Evolutionary conservation across 2,888 invertebrate genomes (phyloP), one percentile per base, ranked within the genome.

Genomic region (Caenorhabditis imperialis): DNA sequence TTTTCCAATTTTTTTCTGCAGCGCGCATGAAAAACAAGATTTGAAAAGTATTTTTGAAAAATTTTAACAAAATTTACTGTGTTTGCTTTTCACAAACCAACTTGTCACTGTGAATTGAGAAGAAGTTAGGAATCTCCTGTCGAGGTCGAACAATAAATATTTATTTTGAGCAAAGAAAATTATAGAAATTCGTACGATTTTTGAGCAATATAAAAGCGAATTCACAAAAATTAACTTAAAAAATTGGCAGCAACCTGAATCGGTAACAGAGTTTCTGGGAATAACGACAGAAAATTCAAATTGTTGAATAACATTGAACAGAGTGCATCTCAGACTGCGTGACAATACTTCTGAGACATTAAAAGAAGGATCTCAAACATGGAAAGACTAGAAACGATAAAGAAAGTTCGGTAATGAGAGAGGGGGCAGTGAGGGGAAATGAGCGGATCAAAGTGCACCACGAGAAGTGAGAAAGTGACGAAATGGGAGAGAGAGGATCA

Each of bases 241-340:
- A 53, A 44, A 54, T 63, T 54, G 63, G 38, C 40, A 65, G 40
- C 16, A 58, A 69, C 67, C 67, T 69, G 67, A 69, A 58, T 69
- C 58, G 67, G 53, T 69, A 69, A 69, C 67, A 69, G 67, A 69
- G 51, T 57, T 65, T 55, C 55, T 65, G 58, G 58, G 53, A 58
- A 53, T 57, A 65, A 42, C 22, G 45, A 53, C 57, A 69, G 67
- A 69, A 69, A 67, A 55, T 44, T 45, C 33, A 16, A 37, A 23
- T 45, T 25, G 18, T 51, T 30, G n/a, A 22, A 23, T 20, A 44
- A 44, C 1, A 44, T 10, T 27, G 20, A 51, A 42, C 38, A 10
- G 16, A 54, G 33, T 57, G 57, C 50, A 50, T 55, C 65, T 65
- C 57, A 57, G 65, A 65, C 18, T 18, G n/a, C n/a, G 44, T 25